Conservation (phyloP, 2,113 vertebrate species). For the Mobula birostris region DNA sequence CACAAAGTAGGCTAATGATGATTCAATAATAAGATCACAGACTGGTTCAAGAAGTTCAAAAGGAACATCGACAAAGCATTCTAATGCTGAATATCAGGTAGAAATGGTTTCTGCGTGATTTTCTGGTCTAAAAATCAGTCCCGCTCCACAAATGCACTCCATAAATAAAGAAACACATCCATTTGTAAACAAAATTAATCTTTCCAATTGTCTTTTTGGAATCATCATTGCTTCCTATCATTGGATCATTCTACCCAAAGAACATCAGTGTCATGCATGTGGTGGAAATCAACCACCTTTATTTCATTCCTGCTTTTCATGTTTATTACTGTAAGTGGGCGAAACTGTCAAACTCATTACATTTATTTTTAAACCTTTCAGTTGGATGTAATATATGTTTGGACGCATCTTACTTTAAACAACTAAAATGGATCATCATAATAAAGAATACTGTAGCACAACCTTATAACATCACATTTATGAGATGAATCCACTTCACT, state of each 20-base stretch:
- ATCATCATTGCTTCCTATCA: background rate
- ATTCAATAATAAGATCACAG: background rate
- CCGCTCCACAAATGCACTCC: background rate
- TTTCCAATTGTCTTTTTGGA: background rate
- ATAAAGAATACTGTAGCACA: background rate
- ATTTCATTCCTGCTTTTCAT: background rate
- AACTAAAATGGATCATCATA: background rate
- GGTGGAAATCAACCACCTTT: background rate
- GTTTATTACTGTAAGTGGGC: background rate
- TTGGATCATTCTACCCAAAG: background rate
- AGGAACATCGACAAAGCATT: background rate
- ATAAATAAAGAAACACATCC: background rate
- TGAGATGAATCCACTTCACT: background rate
- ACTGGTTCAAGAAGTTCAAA: background rate
- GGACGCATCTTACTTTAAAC: background rate
- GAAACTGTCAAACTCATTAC: background rate
- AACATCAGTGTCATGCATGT: background rate
- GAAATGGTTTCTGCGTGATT: background rate
- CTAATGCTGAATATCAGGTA: background rate
- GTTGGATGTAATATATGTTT: background rate
- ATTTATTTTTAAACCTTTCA: background rate
- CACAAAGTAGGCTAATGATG: background rate
- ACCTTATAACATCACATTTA: background rate
- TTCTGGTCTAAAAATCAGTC: background rate
- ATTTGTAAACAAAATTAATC: background rate